Evolutionary conservation across 2,888 invertebrate species (phyloP), one percentile per base, ranked within the genome.

Genomic region (Tetranychus truncatus): DNA sequence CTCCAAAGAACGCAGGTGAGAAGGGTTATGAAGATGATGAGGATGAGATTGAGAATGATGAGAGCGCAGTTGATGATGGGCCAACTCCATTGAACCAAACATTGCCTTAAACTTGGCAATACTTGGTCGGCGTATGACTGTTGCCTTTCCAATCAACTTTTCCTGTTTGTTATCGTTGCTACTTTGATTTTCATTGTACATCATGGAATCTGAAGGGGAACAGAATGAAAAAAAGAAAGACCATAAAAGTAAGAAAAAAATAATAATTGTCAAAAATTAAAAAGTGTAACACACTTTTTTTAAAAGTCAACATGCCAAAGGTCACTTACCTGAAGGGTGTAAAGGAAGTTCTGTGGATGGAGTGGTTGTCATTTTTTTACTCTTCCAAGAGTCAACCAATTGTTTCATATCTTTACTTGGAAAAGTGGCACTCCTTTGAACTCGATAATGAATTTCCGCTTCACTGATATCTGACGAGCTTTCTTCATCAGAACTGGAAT

Each of bases 121-220:
- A 74, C 79, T 78, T 11, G 79, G 79, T 69, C 79, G 75, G 7
- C 79, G 72, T 46, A 79, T 79, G 15, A 79, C 79, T 66, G 79
- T 79, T 21, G 79, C 79, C 75, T 78, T 78, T 9, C 79, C 79
- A 24, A 79, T 78, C 20, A 79, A 71, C 72, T 78, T 79, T 44
- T 78, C 78, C 45, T 77, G 74, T 45, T 76, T 55, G 11, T 66
- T 71, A 44, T 76, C 76, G 11, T 20, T 11, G 20, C 34, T 69
- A 24, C 69, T 21, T 24, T 69, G 34, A 20, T 20, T 69, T 24
- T 69, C 69, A 44, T 74, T 24, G 21, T 20, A 24, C 11, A 69
- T 24, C 69, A 69, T 69, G n/a, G 69, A 69, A 69, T 69, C 69
- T 69, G 20, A 5, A 21, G 69, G n/a, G 9, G 20, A 24, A 21